These are phyloP conservation scores for Drosophila melanosoma DNA, from an alignment of 2,888 invertebrate species.

Conservation along the genomic window DNA sequence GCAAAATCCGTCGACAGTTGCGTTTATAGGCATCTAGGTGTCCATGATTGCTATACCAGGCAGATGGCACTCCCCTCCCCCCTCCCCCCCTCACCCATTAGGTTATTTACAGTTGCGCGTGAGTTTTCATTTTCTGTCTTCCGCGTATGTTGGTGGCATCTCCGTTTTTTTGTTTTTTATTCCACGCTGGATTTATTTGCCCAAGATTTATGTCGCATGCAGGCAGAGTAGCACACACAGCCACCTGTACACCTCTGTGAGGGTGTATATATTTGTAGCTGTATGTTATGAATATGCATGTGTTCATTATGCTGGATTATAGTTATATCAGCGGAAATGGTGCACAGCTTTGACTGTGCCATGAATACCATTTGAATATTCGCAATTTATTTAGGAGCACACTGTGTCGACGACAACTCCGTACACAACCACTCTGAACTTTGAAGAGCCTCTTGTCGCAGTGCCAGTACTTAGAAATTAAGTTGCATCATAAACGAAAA, in stretches of 20 bases:
- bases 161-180: slow-evolving; percentile 21
- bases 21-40: slow-evolving; percentile 67
- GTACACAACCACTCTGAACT: not conserved
- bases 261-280: slow-evolving; percentile 18
- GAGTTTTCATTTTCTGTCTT: slow-evolving; percentile 67
- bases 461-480: no score
- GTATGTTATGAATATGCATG: slow-evolving; percentile 76
- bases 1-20: slow-evolving; percentile 75
- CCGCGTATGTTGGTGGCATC: slow-evolving; percentile 48
- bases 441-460: not conserved
- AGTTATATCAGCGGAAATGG: slow-evolving; percentile 75
- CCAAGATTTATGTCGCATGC: slow-evolving; percentile 74
- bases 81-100: slow-evolving; percentile 7
- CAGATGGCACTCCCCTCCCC: slow-evolving; percentile 23
- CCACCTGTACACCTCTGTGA: slow-evolving; percentile 20
- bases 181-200: slow-evolving; percentile 62
- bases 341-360: slow-evolving; percentile 65
- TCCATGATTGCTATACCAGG: slow-evolving; percentile 59
- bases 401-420: slow-evolving; percentile 4
- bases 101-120: slow-evolving; percentile 66
- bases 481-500: not conserved
- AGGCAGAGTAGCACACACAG: slow-evolving; percentile 36
- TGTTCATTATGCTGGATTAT: slow-evolving; percentile 71
- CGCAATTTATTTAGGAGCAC: slow-evolving; percentile 31
- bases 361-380: slow-evolving; percentile 71